Evolutionary conservation across 2,888 invertebrate genomes (phyloP).

Genomic region (Amiota minor): DNA sequence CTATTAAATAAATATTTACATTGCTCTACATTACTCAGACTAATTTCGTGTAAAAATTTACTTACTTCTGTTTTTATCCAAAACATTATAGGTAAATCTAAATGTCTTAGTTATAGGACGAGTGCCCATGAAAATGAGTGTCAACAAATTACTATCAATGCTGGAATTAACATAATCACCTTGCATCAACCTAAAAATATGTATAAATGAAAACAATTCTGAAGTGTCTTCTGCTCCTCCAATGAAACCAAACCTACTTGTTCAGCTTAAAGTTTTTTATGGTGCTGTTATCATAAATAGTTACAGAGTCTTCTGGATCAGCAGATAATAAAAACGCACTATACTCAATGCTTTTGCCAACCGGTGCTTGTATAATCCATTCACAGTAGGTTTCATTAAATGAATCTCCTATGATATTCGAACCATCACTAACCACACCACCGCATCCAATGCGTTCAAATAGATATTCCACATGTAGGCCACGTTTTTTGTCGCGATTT

Average conservation of each 20-base stretch:
- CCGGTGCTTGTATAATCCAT: constrained; percentile 82
- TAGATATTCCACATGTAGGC: constrained; percentile 83
- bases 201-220: not conserved
- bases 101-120: constrained; percentile 66
- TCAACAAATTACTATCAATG: constrained; percentile 9
- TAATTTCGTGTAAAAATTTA: not conserved
- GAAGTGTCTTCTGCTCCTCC: not conserved
- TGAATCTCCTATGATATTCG: constrained; percentile 44
- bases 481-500: constrained; percentile 74
- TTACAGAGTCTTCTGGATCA: not conserved
- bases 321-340: constrained; percentile 65
- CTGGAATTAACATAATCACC: not conserved
- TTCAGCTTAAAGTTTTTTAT: not conserved
- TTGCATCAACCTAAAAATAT: too few species aligned
- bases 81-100: not conserved
- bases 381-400: constrained; percentile 72
- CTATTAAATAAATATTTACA: constrained; percentile 61
- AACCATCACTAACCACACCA: constrained; percentile 77
- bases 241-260: not conserved
- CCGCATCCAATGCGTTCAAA: constrained; percentile 81
- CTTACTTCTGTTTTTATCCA: not conserved
- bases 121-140: constrained; percentile 4
- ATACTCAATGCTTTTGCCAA: constrained; percentile 80
- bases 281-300: constrained; percentile 52
- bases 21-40: not conserved